phyloP scores from a whole-genome alignment of 2,888 invertebrate genomes.

The Myopa testacea region DNA sequence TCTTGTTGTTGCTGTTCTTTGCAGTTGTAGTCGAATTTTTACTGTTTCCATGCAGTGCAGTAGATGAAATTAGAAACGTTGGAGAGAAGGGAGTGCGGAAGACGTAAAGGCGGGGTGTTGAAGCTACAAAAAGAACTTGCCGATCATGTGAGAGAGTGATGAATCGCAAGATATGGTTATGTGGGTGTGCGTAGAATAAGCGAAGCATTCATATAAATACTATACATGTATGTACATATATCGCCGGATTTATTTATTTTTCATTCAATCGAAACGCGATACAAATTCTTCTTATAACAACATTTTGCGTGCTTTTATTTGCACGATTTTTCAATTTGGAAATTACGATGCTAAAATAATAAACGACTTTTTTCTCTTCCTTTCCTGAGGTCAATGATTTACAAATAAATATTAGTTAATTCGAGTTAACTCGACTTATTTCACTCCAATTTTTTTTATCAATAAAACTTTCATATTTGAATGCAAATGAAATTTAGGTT shows the following conservation, averaged over 20 bases:
- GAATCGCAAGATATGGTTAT: neutral
- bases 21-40: slow-evolving; percentile 2
- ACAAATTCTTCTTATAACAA: no score
- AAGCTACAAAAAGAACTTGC: neutral
- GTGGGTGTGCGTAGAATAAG: neutral
- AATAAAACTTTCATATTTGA: no score
- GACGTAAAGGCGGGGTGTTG: neutral
- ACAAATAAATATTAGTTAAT: no score
- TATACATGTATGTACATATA: neutral
- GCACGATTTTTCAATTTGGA: no score
- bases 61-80: neutral
- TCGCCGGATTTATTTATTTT: neutral
- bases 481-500: no score
- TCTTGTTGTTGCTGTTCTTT: neutral
- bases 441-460: no score
- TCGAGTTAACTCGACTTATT: no score
- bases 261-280: no score
- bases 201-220: neutral
- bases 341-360: no score
- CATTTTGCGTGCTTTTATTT: no score
- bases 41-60: slow-evolving; percentile 33
- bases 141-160: neutral
- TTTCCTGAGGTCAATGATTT: no score
- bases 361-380: no score
- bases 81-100: neutral